Evolutionary conservation across 2,888 invertebrate genomes (phyloP).

Genomic region (Capitulum mitella): DNA sequence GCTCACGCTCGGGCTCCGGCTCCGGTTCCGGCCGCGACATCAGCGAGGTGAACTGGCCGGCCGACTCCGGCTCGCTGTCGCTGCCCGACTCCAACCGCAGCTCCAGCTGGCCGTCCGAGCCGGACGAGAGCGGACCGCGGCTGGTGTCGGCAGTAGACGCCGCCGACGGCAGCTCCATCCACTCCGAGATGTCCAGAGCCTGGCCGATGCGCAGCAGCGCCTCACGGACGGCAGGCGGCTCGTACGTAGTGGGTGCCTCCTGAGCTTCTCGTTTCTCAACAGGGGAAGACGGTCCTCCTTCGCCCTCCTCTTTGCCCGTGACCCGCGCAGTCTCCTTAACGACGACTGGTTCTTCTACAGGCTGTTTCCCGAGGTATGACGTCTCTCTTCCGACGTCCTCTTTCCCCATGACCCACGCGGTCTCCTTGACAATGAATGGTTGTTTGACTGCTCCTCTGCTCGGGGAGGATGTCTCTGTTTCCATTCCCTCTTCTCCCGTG

Average conservation of each 20-base stretch:
- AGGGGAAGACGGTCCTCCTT: background rate
- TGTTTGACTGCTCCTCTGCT: background rate
- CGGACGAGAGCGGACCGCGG: background rate
- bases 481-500: background rate
- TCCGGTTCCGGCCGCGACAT: background rate
- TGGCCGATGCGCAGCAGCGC: background rate
- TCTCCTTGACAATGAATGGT: background rate
- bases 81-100: background rate
- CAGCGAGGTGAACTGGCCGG: background rate
- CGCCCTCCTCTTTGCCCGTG: background rate
- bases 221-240: background rate
- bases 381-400: background rate
- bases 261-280: too few relatives aligned
- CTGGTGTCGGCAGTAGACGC: too few relatives aligned
- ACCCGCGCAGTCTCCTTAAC: background rate
- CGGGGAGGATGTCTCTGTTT: background rate
- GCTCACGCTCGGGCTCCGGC: too few relatives aligned
- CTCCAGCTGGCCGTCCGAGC: background rate
- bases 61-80: background rate
- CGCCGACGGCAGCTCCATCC: background rate
- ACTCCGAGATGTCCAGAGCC: background rate
- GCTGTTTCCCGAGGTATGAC: background rate
- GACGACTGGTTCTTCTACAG: background rate
- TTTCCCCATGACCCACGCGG: background rate
- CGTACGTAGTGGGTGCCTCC: too few relatives aligned